A percentile compares a stretch with the other conserved stretches of the same genome.
Evolutionary conservation across 1,140 invertebrate genomes (phyloP).

Genomic region (Drosophila orena): DNA sequence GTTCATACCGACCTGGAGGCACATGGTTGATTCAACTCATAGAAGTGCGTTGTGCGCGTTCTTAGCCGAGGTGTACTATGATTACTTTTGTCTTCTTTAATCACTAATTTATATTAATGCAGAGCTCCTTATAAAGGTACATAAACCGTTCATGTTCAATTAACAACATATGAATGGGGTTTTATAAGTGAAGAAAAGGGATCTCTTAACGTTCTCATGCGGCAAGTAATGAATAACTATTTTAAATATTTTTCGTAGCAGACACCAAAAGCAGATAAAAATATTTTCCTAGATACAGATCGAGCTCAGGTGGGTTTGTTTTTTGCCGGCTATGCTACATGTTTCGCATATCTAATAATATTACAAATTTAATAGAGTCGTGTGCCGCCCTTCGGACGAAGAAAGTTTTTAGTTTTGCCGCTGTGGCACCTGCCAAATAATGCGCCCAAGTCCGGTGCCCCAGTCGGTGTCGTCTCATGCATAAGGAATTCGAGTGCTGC

Average conservation of each 20-base stretch:
- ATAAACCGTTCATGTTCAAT: too few relatives aligned
- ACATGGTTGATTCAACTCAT: background rate
- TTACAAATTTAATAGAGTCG: constrained; percentile 43
- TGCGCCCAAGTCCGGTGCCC: constrained; percentile 24
- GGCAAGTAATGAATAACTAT: too few relatives aligned
- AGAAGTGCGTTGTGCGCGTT: background rate
- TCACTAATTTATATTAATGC: too few relatives aligned
- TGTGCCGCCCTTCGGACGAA: constrained; percentile 36
- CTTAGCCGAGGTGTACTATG: too few relatives aligned
- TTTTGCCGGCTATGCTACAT: constrained; percentile 36
- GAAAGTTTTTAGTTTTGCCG: constrained; percentile 66
- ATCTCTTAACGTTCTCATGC: too few relatives aligned
- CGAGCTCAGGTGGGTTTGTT: background rate
- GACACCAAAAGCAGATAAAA: background rate
- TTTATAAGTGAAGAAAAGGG: too few relatives aligned
- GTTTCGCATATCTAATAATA: constrained; percentile 63
- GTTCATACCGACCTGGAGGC: background rate
- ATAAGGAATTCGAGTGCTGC: constrained; percentile 38
- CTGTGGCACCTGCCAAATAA: constrained; percentile 61
- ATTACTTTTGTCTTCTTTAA: too few relatives aligned
- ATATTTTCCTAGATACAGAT: background rate
- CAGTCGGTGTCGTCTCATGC: constrained; percentile 35
- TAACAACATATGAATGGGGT: too few relatives aligned
- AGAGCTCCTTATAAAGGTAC: too few relatives aligned
- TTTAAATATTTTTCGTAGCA: background rate